Percentiles rank a stretch among this genome's conserved stretches.
These are phyloP conservation scores for Liodrosophila aerea DNA, from an alignment of 2,888 invertebrate genomes.

Conservation along the genomic window DNA sequence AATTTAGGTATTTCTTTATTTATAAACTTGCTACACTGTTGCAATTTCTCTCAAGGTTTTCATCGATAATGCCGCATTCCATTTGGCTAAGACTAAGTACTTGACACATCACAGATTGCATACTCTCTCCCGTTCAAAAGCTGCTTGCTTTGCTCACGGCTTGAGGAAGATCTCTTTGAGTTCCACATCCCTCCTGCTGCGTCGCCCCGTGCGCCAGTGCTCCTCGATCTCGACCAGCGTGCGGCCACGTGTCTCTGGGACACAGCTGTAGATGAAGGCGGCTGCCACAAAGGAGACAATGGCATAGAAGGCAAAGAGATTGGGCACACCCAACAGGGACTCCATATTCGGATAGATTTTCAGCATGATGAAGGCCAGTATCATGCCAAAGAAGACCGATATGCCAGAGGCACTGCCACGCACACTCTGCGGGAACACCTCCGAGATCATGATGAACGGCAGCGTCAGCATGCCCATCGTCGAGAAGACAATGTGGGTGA, in stretches of 20 bases:
- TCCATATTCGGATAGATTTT: conserved; percentile 87
- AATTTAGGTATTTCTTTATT: conserved; percentile 12
- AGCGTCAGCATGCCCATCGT: conserved; percentile 84
- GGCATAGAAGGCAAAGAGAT: conserved; percentile 87
- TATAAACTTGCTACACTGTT: conserved; percentile 30
- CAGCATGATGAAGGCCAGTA: conserved; percentile 86
- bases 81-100: conserved; percentile 67
- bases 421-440: conserved; percentile 86
- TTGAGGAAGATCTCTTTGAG: conserved; percentile 72
- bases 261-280: conserved; percentile 84
- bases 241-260: conserved; percentile 89
- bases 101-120: conserved; percentile 71
- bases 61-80: conserved; percentile 41
- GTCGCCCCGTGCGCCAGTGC: conserved; percentile 74
- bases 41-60: conserved; percentile 21
- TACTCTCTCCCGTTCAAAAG: conserved; percentile 9
- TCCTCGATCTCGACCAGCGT: conserved; percentile 88
- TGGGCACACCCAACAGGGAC: conserved; percentile 84
- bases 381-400: conserved; percentile 85
- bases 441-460: conserved; percentile 90
- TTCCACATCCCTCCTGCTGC: conserved; percentile 56
- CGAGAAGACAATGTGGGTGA: conserved; percentile 83
- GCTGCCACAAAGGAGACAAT: conserved; percentile 85
- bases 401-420: conserved; percentile 88
- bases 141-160: conserved; percentile 41